Conservation (phyloP, 2,113 vertebrate genomes). For the Notarius lentiginosus region DNA sequence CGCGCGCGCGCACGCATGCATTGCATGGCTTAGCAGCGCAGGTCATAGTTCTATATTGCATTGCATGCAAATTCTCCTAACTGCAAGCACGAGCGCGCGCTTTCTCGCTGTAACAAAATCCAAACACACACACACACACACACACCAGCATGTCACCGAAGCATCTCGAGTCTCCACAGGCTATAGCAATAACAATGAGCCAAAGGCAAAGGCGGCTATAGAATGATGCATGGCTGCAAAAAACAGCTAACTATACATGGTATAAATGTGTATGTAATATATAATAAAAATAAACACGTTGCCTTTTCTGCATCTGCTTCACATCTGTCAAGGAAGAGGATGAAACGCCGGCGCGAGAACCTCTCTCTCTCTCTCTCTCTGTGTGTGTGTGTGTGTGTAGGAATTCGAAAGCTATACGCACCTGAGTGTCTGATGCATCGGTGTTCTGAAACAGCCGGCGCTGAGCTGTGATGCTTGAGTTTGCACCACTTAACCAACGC, state of each 20-base stretch:
- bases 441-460: conserved; percentile 1
- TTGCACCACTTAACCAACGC: conserved; percentile 8
- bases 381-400: background rate
- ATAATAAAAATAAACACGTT: background rate
- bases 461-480: conserved; percentile 7
- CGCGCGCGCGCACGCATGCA: background rate
- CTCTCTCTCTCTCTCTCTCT: background rate
- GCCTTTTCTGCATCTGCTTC: conserved; percentile 24
- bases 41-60: background rate
- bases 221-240: background rate
- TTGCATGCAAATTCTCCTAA: background rate
- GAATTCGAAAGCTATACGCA: background rate
- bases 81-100: background rate
- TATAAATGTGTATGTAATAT: background rate
- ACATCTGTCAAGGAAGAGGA: conserved; percentile 38
- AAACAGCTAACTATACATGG: background rate
- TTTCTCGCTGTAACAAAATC: background rate
- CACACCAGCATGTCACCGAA: conserved; percentile 18
- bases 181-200: background rate
- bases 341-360: background rate
- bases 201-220: background rate
- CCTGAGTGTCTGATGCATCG: conserved; percentile 3
- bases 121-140: conserved; percentile 10
- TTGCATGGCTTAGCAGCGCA: too few relatives aligned
- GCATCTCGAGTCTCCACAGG: conserved; percentile 6